Evolutionary conservation across 1,140 invertebrate genomes (phyloP), one percentile per base, ranked within the genome.

Genomic region (Drosophila aff.): DNA sequence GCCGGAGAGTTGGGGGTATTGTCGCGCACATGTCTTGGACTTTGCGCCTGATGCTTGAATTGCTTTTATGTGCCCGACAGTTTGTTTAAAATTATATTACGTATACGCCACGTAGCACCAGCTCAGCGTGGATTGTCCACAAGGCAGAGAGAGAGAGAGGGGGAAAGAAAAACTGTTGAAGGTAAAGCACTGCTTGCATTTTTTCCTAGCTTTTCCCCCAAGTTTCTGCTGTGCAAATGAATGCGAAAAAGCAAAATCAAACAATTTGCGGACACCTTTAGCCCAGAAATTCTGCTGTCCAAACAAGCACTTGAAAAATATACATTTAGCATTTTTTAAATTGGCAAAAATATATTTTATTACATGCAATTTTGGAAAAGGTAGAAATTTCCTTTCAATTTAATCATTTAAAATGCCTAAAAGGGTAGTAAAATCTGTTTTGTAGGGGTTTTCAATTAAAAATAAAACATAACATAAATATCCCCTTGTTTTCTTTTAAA

Each of bases 61-160:
- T 79, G 76, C 76, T 72, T 83, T 73, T 58, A 71, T 81, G 62
- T 67, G 69, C 67, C 53, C 53, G 82, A 87, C 79, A 87, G 76
- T 86, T 85, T 86, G 82, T 72, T 67, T 65, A 62, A 77, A 81
- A 85, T 87, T 77, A 80, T 71, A 90, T 85, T 85, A 79, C 72
- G 63, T 79, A 82, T 76, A 79, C 69, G 81, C 67, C 80, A 82
- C 64, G 63, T 81, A 55, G 50, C 38, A 43, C 58, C 36, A 21
- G 44, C 68, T 50, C 31, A 47, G 67, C 67, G 61, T 23, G 67
- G 67, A 50, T 52, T 73, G 43, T 72, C 69, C 50, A 59, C 67
- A 40, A 47, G 33, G 33, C 2, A 11, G 33, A 33, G 10, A 33
- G 31, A 11, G 44, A 46, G 21, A 7, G 5, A 23, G 4, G 2